Percentiles rank a stretch among this genome's conserved stretches.
These are phyloP conservation scores for Apamea epomidion DNA, from an alignment of 2,888 invertebrate species.

Conservation along the genomic window DNA sequence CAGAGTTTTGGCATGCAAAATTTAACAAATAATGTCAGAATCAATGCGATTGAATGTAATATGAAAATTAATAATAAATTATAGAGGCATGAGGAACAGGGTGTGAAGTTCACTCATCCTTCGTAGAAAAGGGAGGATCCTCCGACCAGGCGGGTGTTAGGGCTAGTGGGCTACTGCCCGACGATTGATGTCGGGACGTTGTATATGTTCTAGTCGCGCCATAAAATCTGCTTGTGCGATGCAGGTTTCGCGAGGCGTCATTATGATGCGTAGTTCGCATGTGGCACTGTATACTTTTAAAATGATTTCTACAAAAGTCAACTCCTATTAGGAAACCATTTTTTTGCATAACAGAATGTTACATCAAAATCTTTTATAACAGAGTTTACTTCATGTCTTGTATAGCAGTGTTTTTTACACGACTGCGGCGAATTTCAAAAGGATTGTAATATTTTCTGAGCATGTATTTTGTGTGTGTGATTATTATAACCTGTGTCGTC, in stretches of 20 bases:
- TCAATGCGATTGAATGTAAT: too few relatives aligned
- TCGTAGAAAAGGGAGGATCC: background rate
- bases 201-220: background rate
- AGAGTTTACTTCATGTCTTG: background rate
- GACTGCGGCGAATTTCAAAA: background rate
- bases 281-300: background rate
- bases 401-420: background rate
- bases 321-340: background rate
- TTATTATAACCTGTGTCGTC: background rate
- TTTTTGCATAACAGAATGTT: background rate
- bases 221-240: background rate
- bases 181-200: background rate
- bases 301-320: background rate
- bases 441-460: background rate
- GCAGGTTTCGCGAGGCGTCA: background rate
- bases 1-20: too few relatives aligned
- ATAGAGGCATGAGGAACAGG: background rate
- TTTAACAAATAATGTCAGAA: too few relatives aligned
- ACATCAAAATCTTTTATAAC: background rate
- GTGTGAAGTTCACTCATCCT: background rate
- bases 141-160: background rate
- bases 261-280: background rate
- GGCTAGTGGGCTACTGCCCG: background rate
- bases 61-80: too few relatives aligned
- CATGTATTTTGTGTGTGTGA: background rate